Evolutionary conservation across 1,140 invertebrate species (phyloP).

Genomic region (Holcopasites calliopsidis): DNA sequence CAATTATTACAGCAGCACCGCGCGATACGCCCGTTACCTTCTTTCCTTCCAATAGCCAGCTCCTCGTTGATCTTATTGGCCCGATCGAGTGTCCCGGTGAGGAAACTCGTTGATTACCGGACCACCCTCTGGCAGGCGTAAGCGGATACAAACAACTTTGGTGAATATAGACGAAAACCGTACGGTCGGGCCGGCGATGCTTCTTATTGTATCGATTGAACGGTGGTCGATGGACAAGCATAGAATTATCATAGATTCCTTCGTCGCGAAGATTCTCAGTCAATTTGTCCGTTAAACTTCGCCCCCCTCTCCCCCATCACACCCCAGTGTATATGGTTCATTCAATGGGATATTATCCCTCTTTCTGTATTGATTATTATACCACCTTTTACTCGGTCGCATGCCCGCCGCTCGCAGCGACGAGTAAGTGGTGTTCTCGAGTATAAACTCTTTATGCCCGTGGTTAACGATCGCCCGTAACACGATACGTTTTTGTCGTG

Average conservation of each 20-base stretch:
- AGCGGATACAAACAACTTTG: slow-evolving; percentile 30
- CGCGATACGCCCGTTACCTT: neutral
- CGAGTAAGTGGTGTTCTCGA: slow-evolving; percentile 60
- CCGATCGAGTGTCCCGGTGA: slow-evolving; percentile 16
- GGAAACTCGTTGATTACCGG: slow-evolving; percentile 41
- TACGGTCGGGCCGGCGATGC: neutral
- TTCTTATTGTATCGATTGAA: slow-evolving; percentile 10
- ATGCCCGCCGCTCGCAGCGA: neutral
- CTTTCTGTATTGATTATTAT: slow-evolving; percentile 60
- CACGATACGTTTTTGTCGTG: slow-evolving; percentile 76
- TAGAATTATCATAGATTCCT: neutral
- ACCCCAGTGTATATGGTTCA: neutral
- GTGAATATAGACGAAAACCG: too few species aligned
- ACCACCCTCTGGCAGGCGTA: neutral
- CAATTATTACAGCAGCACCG: too few species aligned
- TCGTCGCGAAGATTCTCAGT: neutral
- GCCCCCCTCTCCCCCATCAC: neutral
- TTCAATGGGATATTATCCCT: slow-evolving; percentile 43
- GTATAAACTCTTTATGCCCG: slow-evolving; percentile 66
- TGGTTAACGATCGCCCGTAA: slow-evolving; percentile 76
- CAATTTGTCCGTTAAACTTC: slow-evolving; percentile 57
- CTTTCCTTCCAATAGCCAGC: too few species aligned
- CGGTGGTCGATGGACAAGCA: slow-evolving; percentile 9
- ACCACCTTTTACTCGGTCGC: slow-evolving; percentile 34
- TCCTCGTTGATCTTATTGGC: slow-evolving; percentile 12